Percentiles rank a stretch among this genome's conserved stretches.
Evolutionary conservation across 2,888 invertebrate genomes (phyloP).

Genomic region (Nomada fabriciana): DNA sequence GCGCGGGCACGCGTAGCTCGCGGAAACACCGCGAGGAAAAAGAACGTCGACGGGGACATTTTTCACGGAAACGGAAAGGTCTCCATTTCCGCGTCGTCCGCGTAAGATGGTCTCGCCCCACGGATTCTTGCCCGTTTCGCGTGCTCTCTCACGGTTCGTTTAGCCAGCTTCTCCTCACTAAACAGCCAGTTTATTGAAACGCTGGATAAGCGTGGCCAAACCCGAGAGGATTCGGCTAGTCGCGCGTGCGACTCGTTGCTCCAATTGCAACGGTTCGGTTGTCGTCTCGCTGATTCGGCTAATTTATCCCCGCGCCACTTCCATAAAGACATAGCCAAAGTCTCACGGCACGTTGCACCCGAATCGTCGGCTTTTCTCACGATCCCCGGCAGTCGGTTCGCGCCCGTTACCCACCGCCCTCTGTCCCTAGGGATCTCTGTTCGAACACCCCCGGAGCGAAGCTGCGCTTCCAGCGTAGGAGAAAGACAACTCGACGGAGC

Average conservation of each 20-base stretch:
- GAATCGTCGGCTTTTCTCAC: slow-evolving; percentile 52
- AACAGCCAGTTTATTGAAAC: slow-evolving; percentile 56
- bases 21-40: neutral
- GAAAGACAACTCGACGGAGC: neutral
- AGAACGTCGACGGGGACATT: neutral
- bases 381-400: slow-evolving; percentile 32
- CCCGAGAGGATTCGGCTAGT: slow-evolving; percentile 23
- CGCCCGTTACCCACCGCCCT: slow-evolving; percentile 23
- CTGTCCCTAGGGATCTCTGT: slow-evolving; percentile 36
- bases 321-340: slow-evolving; percentile 35
- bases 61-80: neutral
- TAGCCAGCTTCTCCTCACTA: slow-evolving; percentile 48
- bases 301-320: slow-evolving; percentile 35
- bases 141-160: slow-evolving; percentile 51
- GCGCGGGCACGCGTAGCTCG: slow-evolving; percentile 22
- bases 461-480: neutral
- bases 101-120: neutral
- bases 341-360: slow-evolving; percentile 31
- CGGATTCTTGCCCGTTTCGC: slow-evolving; percentile 12
- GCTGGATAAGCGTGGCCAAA: slow-evolving; percentile 42
- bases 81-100: slow-evolving; percentile 33
- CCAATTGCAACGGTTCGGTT: slow-evolving; percentile 34
- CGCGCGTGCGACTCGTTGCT: slow-evolving; percentile 47
- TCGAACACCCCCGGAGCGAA: neutral
- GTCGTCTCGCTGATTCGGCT: slow-evolving; percentile 49